Evolutionary conservation across 2,113 vertebrate genomes (phyloP).

Genomic region (Ameiurus melas): DNA sequence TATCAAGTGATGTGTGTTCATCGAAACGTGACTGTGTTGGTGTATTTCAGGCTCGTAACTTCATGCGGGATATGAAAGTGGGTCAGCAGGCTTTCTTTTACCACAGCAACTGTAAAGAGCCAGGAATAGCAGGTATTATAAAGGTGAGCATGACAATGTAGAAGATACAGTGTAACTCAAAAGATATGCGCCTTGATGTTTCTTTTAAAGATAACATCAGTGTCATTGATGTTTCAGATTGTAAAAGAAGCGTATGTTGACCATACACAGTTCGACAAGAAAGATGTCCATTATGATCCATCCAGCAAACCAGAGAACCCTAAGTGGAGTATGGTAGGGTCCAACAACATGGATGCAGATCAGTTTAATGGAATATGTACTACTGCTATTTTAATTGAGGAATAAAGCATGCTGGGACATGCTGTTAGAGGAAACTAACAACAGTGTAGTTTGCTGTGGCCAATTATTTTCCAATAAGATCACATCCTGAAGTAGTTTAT

Average conservation of each 20-base stretch:
- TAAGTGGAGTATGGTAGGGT: slow-evolving; percentile 91
- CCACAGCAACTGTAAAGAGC: slow-evolving; percentile 97
- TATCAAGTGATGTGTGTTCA: not conserved
- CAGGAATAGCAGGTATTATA: slow-evolving; percentile 86
- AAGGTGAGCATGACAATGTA: slow-evolving; percentile 72
- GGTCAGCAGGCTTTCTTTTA: slow-evolving; percentile 93
- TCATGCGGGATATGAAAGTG: slow-evolving; percentile 88
- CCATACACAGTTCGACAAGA: slow-evolving; percentile 96
- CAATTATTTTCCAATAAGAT: not conserved
- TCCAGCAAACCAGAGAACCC: slow-evolving; percentile 87
- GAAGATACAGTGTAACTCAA: not conserved
- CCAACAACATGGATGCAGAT: not conserved
- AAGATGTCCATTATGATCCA: slow-evolving; percentile 84
- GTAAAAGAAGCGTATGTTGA: slow-evolving; percentile 92
- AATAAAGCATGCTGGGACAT: not conserved
- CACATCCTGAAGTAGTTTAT: not conserved
- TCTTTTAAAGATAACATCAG: not conserved
- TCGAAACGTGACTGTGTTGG: not conserved
- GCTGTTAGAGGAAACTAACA: not conserved
- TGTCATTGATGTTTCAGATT: slow-evolving; percentile 70
- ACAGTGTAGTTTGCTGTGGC: not conserved
- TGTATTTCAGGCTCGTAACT: slow-evolving; percentile 86
- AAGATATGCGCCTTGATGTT: not conserved
- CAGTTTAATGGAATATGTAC: not conserved
- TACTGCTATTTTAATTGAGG: not conserved